A percentile compares a stretch with the other conserved stretches of the same genome.
These are phyloP conservation scores for Albula goreensis DNA, from an alignment of 2,113 vertebrate species.

Conservation along the genomic window DNA sequence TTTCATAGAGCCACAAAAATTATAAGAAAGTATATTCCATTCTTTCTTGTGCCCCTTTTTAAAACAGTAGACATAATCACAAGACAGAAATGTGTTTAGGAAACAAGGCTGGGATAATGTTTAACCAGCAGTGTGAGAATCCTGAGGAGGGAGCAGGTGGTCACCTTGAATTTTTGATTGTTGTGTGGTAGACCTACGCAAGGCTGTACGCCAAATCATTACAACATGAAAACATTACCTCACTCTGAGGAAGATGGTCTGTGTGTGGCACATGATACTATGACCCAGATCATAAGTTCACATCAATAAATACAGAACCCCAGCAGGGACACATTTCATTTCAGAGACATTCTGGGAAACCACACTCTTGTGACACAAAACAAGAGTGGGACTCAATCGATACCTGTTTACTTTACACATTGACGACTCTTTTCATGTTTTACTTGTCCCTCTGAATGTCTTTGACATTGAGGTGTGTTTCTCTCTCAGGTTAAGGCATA, in stretches of 20 bases:
- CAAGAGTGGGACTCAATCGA: no score
- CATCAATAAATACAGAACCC: no score
- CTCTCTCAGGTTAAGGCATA: background rate
- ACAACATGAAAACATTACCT: background rate
- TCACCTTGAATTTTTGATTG: constrained; percentile 8
- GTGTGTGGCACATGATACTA: background rate
- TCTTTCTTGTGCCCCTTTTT: background rate
- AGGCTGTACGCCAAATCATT: background rate
- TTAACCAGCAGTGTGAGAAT: constrained; percentile 22
- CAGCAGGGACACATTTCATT: no score
- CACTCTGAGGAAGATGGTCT: background rate
- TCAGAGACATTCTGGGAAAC: no score
- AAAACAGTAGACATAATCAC: background rate
- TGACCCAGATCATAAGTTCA: no score
- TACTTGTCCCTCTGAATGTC: background rate
- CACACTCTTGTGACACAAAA: no score
- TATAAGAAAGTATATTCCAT: background rate
- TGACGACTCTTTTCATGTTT: background rate
- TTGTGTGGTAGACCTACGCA: background rate
- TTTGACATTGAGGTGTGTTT: background rate
- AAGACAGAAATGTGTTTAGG: background rate
- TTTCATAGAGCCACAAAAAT: background rate
- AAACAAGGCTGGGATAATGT: background rate
- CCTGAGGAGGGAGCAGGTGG: constrained; percentile 15
- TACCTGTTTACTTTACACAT: no score